phyloP scores from a whole-genome alignment of 2,113 vertebrate species.

The Microcebus ravelobensis region DNA sequence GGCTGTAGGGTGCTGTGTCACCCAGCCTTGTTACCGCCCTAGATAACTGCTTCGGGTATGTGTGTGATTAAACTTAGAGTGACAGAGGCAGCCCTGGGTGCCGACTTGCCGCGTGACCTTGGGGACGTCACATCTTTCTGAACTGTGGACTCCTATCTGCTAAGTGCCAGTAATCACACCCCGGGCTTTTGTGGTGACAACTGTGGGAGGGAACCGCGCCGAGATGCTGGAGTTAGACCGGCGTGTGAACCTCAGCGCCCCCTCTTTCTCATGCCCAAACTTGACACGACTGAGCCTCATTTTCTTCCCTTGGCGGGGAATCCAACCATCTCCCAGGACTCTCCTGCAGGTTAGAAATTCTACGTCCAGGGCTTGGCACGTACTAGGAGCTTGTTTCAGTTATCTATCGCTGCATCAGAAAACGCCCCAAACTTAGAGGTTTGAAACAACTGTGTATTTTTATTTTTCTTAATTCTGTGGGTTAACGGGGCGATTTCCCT shows the following conservation, averaged over 20 bases:
- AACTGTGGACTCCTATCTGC: neutral
- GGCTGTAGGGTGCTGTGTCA: neutral
- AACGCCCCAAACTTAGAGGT: neutral
- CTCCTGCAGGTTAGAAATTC: neutral
- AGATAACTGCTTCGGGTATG: accelerated
- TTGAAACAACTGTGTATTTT: neutral
- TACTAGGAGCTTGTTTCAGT: neutral
- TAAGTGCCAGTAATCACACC: neutral
- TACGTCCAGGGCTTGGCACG: neutral
- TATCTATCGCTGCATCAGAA: neutral
- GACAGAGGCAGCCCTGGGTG: neutral
- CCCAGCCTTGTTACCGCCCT: accelerated
- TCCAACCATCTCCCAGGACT: neutral
- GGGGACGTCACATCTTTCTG: neutral
- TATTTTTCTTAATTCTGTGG: neutral
- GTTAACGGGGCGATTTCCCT: neutral
- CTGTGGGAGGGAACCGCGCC: no score
- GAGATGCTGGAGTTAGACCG: neutral
- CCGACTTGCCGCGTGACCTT: neutral
- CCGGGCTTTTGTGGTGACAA: neutral
- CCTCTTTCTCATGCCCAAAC: no score
- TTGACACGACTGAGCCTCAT: neutral
- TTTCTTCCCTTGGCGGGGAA: neutral
- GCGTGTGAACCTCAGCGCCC: neutral
- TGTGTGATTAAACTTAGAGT: no score